phyloP scores from a whole-genome alignment of 2,113 vertebrate genomes.

The Hippolais icterina region DNA sequence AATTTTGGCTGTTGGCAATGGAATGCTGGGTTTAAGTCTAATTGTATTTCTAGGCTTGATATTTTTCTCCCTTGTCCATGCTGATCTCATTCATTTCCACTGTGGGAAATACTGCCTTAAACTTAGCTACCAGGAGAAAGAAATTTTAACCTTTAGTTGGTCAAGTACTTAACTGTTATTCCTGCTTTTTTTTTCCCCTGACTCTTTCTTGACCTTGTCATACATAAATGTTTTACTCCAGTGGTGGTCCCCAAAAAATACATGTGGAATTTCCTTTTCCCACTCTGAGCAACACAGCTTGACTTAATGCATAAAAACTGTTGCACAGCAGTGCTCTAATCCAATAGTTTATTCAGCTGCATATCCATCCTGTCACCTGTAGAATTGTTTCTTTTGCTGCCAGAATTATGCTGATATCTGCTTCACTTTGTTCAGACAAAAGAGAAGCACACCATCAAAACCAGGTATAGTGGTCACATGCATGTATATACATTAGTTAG shows the following conservation, averaged over 20 bases:
- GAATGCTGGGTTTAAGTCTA: background rate
- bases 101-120: conserved; percentile 17
- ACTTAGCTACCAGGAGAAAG: background rate
- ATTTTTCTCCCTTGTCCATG: background rate
- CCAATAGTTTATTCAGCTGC: conserved; percentile 55
- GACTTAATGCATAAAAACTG: conserved; percentile 26
- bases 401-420: background rate
- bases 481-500: background rate
- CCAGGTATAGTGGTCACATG: background rate
- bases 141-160: background rate
- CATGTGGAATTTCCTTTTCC: conserved; percentile 61
- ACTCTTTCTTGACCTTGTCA: conserved; percentile 64
- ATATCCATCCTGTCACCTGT: background rate
- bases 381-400: conserved; percentile 1
- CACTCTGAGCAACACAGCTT: conserved; percentile 42
- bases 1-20: background rate
- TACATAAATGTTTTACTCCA: conserved; percentile 54
- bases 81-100: background rate
- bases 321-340: conserved; percentile 6
- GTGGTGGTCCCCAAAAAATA: conserved; percentile 37
- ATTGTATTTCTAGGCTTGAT: background rate
- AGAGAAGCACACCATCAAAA: background rate
- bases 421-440: background rate
- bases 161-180: conserved; percentile 1
- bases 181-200: conserved; percentile 21